Percentiles rank a stretch among this genome's conserved stretches.
Evolutionary conservation across 2,888 invertebrate species (phyloP).

Genomic region (Ennomos erosarius): DNA sequence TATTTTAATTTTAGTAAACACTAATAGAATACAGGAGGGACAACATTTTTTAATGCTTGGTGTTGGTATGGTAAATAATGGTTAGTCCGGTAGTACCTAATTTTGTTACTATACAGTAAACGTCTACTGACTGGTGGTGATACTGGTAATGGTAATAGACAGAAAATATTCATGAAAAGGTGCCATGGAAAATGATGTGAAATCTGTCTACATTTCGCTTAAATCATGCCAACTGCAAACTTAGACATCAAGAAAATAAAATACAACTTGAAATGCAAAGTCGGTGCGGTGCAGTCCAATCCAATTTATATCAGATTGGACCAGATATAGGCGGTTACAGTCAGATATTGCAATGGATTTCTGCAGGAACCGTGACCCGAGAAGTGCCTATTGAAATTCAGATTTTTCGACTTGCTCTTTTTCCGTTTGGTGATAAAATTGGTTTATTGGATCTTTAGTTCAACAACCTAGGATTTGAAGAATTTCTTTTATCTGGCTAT

Average conservation of each 20-base stretch:
- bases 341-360: constrained; percentile 33
- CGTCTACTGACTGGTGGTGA: too few species aligned
- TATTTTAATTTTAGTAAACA: too few species aligned
- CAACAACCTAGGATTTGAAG: too few species aligned
- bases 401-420: constrained; percentile 37
- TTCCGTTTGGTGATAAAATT: constrained; percentile 19
- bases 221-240: constrained; percentile 18
- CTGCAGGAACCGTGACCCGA: constrained; percentile 23
- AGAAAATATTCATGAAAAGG: too few species aligned
- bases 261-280: constrained; percentile 57
- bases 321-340: constrained; percentile 59
- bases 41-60: too few species aligned
- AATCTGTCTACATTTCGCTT: neutral
- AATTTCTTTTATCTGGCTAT: too few species aligned
- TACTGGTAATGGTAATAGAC: too few species aligned
- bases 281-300: constrained; percentile 61
- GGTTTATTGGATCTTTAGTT: constrained; percentile 4
- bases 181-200: too few species aligned
- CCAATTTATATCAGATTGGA: constrained; percentile 69
- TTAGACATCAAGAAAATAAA: constrained; percentile 51
- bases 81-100: too few species aligned
- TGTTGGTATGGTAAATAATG: too few species aligned
- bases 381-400: constrained; percentile 42
- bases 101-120: too few species aligned
- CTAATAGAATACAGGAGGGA: too few species aligned